Evolutionary conservation across 2,888 invertebrate species (phyloP).

Genomic region (Fragum whitleyi): DNA sequence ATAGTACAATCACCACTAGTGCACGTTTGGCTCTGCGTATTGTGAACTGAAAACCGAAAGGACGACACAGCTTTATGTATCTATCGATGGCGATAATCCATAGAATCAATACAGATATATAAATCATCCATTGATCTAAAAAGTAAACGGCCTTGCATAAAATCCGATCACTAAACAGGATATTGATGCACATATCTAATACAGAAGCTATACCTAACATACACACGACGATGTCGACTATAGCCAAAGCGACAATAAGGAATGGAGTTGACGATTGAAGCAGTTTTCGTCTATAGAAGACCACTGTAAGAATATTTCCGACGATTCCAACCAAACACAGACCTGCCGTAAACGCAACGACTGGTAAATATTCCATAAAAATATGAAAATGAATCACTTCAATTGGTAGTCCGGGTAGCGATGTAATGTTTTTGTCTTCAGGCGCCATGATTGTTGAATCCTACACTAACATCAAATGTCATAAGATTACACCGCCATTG

Average conservation of each 20-base stretch:
- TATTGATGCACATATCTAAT: conserved; percentile 39
- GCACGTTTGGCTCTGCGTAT: conserved; percentile 22
- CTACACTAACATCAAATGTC: too few relatives aligned
- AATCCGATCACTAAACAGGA: conserved; percentile 22
- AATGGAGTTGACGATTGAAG: conserved; percentile 33
- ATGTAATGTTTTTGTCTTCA: background rate
- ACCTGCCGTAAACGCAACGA: conserved; percentile 25
- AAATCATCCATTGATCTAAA: conserved; percentile 52
- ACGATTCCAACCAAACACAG: conserved; percentile 30
- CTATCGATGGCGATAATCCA: conserved; percentile 48
- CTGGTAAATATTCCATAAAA: conserved; percentile 24
- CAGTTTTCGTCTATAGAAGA: conserved; percentile 33
- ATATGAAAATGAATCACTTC: conserved; percentile 5
- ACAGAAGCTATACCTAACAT: conserved; percentile 29
- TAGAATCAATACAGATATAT: conserved; percentile 42
- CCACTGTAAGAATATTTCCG: conserved; percentile 46
- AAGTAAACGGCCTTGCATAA: conserved; percentile 54
- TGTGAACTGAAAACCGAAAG: conserved; percentile 39
- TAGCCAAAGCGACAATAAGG: conserved; percentile 42
- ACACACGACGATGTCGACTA: conserved; percentile 43
- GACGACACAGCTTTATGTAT: conserved; percentile 44
- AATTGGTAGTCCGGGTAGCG: background rate
- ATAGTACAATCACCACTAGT: background rate
- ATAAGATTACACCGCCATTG: too few relatives aligned
- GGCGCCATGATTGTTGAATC: background rate